A percentile compares a stretch with the other conserved stretches of the same genome.
These are phyloP conservation scores for Halichoerus grypus DNA, from an alignment of 2,113 vertebrate species.

Conservation along the genomic window DNA sequence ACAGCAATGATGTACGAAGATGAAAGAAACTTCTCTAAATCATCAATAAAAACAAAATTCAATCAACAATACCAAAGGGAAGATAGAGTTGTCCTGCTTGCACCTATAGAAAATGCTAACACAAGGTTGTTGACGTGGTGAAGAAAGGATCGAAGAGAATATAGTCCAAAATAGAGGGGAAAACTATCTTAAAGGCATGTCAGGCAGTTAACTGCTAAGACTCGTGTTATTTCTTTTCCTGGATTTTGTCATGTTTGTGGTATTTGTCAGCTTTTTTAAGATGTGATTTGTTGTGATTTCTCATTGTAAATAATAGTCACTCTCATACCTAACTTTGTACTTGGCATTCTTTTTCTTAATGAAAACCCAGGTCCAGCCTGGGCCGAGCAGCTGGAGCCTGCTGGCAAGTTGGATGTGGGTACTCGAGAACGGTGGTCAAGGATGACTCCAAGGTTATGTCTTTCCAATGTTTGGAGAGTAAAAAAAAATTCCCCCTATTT, in stretches of 20 bases:
- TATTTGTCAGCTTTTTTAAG: conserved; percentile 32
- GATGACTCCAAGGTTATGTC: not conserved
- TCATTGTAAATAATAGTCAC: not conserved
- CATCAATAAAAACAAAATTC: not conserved
- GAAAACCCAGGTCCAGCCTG: not conserved
- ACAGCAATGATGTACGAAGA: not conserved
- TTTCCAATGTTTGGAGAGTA: not conserved
- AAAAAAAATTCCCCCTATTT: not conserved
- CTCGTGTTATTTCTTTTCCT: not conserved
- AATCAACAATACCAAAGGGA: not conserved
- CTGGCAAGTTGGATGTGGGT: not conserved
- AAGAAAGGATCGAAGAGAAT: not conserved
- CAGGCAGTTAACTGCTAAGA: not conserved
- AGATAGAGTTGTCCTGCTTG: not conserved
- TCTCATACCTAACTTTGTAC: not conserved
- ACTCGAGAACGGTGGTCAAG: not conserved
- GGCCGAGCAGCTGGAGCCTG: not conserved
- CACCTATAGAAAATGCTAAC: not conserved
- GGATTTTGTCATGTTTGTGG: not conserved
- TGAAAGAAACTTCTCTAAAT: not conserved
- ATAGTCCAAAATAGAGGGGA: not conserved
- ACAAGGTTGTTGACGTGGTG: not conserved
- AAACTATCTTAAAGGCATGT: not conserved
- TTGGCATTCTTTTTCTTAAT: not conserved
- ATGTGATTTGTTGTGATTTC: not conserved